Evolutionary conservation across 2,113 vertebrate genomes (phyloP).

Genomic region (Clarias batrachus): DNA sequence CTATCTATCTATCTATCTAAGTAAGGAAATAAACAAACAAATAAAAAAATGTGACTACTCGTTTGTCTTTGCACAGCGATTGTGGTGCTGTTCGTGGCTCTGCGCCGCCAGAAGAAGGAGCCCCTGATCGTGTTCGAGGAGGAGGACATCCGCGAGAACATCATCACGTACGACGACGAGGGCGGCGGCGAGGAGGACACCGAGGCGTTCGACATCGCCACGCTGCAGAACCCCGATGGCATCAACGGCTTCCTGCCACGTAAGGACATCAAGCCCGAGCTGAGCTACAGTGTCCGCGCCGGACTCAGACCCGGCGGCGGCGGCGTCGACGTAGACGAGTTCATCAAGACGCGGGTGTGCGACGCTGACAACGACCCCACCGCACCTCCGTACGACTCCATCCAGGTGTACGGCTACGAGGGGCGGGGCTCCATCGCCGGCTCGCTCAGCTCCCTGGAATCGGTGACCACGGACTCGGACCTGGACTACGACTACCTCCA

Average conservation of each 20-base stretch:
- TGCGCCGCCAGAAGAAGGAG: slow-evolving; percentile 95
- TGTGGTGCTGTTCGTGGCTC: slow-evolving; percentile 92
- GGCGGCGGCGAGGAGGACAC: slow-evolving; percentile 97
- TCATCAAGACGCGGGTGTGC: slow-evolving; percentile 92
- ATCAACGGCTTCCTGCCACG: slow-evolving; percentile 94
- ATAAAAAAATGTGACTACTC: neutral
- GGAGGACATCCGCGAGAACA: slow-evolving; percentile 96
- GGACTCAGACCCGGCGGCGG: slow-evolving; percentile 83
- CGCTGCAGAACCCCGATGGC: slow-evolving; percentile 94
- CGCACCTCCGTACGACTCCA: slow-evolving; percentile 95
- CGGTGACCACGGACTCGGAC: slow-evolving; percentile 95
- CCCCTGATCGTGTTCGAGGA: slow-evolving; percentile 95
- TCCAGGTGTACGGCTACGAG: slow-evolving; percentile 98
- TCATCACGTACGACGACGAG: slow-evolving; percentile 97
- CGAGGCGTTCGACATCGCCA: slow-evolving; percentile 95
- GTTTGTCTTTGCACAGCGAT: slow-evolving; percentile 69
- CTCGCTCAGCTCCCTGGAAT: slow-evolving; percentile 95
- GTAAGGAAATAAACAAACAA: neutral
- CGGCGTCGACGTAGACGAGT: slow-evolving; percentile 94
- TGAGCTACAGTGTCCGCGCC: slow-evolving; percentile 84
- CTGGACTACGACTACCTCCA: slow-evolving; percentile 99
- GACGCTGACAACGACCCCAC: slow-evolving; percentile 94
- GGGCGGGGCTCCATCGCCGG: slow-evolving; percentile 92
- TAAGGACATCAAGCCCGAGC: slow-evolving; percentile 97
- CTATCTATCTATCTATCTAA: too few relatives aligned